These are phyloP conservation scores for Nansenia antarctica DNA, from an alignment of 2,113 vertebrate species.

Conservation along the genomic window DNA sequence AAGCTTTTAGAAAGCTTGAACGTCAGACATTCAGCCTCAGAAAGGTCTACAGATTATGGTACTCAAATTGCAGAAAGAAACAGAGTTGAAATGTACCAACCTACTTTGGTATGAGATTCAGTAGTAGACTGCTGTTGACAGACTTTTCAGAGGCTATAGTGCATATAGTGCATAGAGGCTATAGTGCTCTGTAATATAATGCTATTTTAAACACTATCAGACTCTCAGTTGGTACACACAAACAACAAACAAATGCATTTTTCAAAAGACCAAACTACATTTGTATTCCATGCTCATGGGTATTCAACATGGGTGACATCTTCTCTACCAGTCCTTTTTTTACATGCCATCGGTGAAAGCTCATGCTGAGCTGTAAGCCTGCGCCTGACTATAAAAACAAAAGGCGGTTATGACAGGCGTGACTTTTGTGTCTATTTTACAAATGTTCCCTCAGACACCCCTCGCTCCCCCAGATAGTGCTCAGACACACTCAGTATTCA, in stretches of 20 bases:
- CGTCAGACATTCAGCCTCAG: too few species aligned
- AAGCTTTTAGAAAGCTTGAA: too few species aligned
- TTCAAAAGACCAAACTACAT: not conserved
- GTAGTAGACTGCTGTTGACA: not conserved
- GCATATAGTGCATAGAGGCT: not conserved
- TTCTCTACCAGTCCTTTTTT: constrained; percentile 4
- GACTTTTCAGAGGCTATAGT: constrained; percentile 3
- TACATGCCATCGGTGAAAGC: constrained; percentile 20
- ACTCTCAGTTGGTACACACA: not conserved
- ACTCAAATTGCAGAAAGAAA: too few species aligned
- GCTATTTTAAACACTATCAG: not conserved
- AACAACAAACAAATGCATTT: constrained; percentile 4
- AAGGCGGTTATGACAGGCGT: constrained; percentile 51
- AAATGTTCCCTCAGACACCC: constrained; percentile 48
- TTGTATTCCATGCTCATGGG: not conserved
- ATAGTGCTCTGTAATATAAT: not conserved
- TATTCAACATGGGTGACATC: not conserved
- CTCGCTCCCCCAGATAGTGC: constrained; percentile 42
- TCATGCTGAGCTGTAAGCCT: constrained; percentile 36
- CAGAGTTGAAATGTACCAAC: too few species aligned
- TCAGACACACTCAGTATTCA: constrained; percentile 60
- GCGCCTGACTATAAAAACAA: constrained; percentile 45
- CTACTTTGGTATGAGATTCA: not conserved
- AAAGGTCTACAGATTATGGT: too few species aligned
- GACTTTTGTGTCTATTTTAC: constrained; percentile 44